Evolutionary conservation across 2,797 vertebrate genomes (phyloP), one percentile per base, ranked within the genome.

Genomic region (Gobio occitaniae): DNA sequence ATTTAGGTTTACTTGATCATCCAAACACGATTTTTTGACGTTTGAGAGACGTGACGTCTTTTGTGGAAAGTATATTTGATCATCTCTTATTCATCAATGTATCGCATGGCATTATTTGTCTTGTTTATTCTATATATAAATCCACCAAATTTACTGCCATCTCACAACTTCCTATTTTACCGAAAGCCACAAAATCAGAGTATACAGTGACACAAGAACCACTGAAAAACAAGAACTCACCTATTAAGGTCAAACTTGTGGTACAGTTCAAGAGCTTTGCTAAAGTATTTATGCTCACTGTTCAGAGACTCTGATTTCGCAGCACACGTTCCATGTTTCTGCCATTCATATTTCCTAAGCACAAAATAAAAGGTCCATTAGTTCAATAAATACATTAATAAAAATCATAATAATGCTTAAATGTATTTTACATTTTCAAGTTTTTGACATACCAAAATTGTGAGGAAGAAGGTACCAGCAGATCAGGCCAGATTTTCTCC

Each of bases 281-380:
- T 91, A 0, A 99, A 99, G 91, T 99, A 99, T 87, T 98, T 99
- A 89, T 94, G 95, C 82, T 99, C 94, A 77, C 95, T 97, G 88
- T 96, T 90, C 38, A 99, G 92, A 36, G 92, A 50, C 0, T 90
- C 90, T 44, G 96, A 90, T 19, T 92, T 90, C 12, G 97, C 97
- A n/a, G 97, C 98, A 87, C 98, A 99, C 2, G 98, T 99, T 2
- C 98, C 98, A 0, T 99, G 98, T 88, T 99, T 99, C 1, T 90
- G 84, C 98, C 98, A 99, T 86, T 99, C 98, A 8, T 99, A 97
- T 48, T 95, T 97, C 98, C 98, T 99, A 76, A 87, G 74, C 19
- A 87, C 38, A 65, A 41, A 12, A 63, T 16, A 5, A 13, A 65
- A 29, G 1, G 1, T 44, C 6, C 5, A 17, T 29, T 25, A 59